Percentiles rank a stretch among this genome's conserved stretches.
Evolutionary conservation across 2,888 invertebrate genomes (phyloP).

Genomic region (Apoda limacodes): DNA sequence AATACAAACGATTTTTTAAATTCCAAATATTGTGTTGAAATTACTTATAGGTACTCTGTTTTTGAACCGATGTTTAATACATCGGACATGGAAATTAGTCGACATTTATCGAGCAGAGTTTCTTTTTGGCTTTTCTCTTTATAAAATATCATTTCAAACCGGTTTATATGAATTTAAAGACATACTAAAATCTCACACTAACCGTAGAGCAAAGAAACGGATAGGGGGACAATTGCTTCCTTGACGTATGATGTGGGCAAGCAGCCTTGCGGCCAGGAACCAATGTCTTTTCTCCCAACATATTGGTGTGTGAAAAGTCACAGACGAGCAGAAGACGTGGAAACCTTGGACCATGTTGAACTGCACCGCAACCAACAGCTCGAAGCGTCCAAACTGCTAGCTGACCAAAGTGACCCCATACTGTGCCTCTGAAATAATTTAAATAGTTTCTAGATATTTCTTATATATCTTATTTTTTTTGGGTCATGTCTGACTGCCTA

Average conservation of each 20-base stretch:
- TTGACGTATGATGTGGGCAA: conserved; percentile 37
- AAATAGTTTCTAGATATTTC: too few species aligned
- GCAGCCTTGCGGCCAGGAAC: conserved; percentile 30
- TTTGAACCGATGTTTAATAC: too few species aligned
- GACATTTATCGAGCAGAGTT: too few species aligned
- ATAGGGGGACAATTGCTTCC: conserved; percentile 30
- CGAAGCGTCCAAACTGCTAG: conserved; percentile 51
- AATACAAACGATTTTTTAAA: too few species aligned
- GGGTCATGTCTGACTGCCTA: too few species aligned
- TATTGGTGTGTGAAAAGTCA: conserved; percentile 62
- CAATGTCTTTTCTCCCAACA: conserved; percentile 52
- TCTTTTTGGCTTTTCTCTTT: too few species aligned
- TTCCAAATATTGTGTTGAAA: too few species aligned
- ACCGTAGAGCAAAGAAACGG: conserved; percentile 47
- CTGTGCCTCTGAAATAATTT: conserved; percentile 38
- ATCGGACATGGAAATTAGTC: too few species aligned
- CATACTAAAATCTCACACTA: too few species aligned
- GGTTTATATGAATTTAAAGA: neutral
- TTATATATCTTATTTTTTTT: too few species aligned
- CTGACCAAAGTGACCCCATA: conserved; percentile 61
- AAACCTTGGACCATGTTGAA: conserved; percentile 33
- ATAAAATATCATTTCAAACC: neutral
- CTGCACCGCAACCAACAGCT: conserved; percentile 54
- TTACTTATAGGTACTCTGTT: too few species aligned
- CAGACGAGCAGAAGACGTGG: conserved; percentile 47